Base-by-base conservation (phyloP, 2,888 invertebrate species). In the Kuschelorhynchus macadamiae region DNA sequence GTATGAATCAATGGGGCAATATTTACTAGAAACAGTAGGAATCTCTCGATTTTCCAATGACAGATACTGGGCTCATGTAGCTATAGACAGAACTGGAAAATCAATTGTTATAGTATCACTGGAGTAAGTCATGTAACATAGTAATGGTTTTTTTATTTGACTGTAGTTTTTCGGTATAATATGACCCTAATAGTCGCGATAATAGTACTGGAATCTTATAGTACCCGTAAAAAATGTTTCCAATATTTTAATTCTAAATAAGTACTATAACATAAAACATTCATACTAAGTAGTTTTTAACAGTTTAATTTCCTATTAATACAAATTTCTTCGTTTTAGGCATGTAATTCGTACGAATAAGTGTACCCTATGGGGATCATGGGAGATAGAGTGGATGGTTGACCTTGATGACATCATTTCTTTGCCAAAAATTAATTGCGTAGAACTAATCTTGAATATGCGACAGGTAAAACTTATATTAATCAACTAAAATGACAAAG, bases 311-410 rank as follows among this genome's bases (percentile, higher is more conserved):
- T n/a, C n/a, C n/a, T n/a, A n/a, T n/a, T n/a, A n/a, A n/a, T n/a
- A n/a, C n/a, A n/a, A n/a, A n/a, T n/a, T n/a, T n/a, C n/a, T n/a
- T n/a, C n/a, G 2, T 18, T 42, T 39, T 81, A 94, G 94, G 74
- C 91, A 92, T 79, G 86, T 94, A 61, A 88, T 92, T 80, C 85
- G 92, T 78, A 86, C 92, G 66, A 90, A 92, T 73, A 90, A 91
- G 74, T 89, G 89, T 74, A 84, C 88, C 75, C 86, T 87, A 73
- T 90, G 91, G 88, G 90, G 90, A 33, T 86, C 89, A 7, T 93
- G 93, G 91, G 91, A 90, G 75, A 86, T 92, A 21, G 92, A 92
- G 81, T 93, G 93, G 93, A 86, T 86, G 32, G 87, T 92, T 17
- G 87, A 89, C 66, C 86, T 93, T 52, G 90, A 92, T 78, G 91